Evolutionary conservation across 1,140 invertebrate genomes (phyloP), one percentile per base, ranked within the genome.

Genomic region (Meloidogyne chitwoodi): DNA sequence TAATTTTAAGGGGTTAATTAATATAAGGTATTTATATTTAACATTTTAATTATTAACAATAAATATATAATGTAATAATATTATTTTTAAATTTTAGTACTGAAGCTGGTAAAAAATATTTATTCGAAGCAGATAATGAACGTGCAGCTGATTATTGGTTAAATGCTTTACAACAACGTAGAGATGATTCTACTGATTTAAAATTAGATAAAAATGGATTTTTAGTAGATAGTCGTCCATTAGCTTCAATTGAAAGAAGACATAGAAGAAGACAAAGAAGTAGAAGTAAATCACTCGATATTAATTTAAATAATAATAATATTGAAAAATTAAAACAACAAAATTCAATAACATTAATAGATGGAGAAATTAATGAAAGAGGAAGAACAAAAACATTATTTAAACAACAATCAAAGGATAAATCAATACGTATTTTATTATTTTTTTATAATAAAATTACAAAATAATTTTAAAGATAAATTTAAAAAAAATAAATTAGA

Each of bases 51-150:
- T n/a, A n/a, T n/a, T n/a, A n/a, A n/a, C n/a, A n/a, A n/a, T n/a
- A n/a, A n/a, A n/a, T n/a, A n/a, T n/a, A n/a, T n/a, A n/a, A n/a
- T n/a, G n/a, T n/a, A n/a, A n/a, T n/a, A n/a, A n/a, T n/a, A n/a
- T n/a, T n/a, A n/a, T n/a, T n/a, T n/a, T n/a, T n/a, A n/a, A n/a
- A n/a, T 22, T 84, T 76, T 68, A 84, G 84, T 75, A 76, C 75
- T 14, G 77, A 63, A 26, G 24, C 27, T 29, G 79, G 77, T 19
- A 84, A 79, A 71, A 80, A 83, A 48, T 80, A 82, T 66, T 79
- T 85, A 48, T 69, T 85, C 14, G 84, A 85, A 31, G 83, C 80
- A 22, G 82, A 85, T n/a, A 85, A 84, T 67, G 72, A 77, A 22
- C 64, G 66, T 10, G 74, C 77, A 27, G 84, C 85, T 44, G 68